phyloP scores from a whole-genome alignment of 2,113 vertebrate genomes.

The Holacanthus passer region DNA sequence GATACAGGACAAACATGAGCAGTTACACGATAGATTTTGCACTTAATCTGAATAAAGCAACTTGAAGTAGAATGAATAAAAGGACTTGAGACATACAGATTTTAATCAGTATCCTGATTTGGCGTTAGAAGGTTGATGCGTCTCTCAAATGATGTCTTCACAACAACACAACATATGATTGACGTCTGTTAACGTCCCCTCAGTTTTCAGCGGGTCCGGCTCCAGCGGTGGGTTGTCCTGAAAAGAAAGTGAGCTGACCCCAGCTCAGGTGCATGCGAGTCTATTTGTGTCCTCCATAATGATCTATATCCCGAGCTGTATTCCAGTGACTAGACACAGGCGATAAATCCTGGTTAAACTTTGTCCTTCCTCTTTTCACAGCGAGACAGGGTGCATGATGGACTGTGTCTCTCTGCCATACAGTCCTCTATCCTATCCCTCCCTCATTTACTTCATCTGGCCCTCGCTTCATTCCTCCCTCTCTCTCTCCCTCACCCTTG shows the following conservation, averaged over 20 bases:
- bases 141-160: not conserved
- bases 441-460: slow-evolving; percentile 61
- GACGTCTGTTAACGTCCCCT: not conserved
- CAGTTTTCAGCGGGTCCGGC: not conserved
- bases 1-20: not conserved
- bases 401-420: slow-evolving; percentile 67
- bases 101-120: not conserved
- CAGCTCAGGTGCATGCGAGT: slow-evolving; percentile 61
- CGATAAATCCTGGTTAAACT: slow-evolving; percentile 81
- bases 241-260: slow-evolving; percentile 61
- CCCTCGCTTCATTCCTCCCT: slow-evolving; percentile 41
- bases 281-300: slow-evolving; percentile 78
- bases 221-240: not conserved
- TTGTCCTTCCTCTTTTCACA: slow-evolving; percentile 80
- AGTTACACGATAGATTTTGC: not conserved
- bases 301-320: slow-evolving; percentile 75
- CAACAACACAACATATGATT: not conserved
- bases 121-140: not conserved
- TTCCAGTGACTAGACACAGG: slow-evolving; percentile 74
- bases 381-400: slow-evolving; percentile 74
- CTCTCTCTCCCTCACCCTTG: slow-evolving; percentile 37
- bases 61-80: not conserved
- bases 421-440: slow-evolving; percentile 47
- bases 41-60: not conserved
- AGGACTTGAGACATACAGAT: not conserved